These are phyloP conservation scores for Trichonephila clavipes DNA, from an alignment of 1,140 invertebrate genomes.

Conservation along the genomic window DNA sequence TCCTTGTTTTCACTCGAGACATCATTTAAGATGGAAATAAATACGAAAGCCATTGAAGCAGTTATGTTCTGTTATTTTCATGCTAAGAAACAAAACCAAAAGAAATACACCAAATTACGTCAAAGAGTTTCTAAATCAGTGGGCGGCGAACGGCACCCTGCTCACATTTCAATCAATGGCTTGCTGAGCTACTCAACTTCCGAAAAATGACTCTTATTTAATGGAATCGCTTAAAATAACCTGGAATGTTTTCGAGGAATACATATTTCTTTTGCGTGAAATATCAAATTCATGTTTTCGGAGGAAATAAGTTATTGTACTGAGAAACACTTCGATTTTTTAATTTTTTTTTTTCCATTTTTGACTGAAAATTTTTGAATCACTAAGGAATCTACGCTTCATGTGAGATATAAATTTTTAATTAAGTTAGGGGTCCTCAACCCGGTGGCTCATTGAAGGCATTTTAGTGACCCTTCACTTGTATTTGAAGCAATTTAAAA, in stretches of 20 bases:
- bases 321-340: too few relatives aligned
- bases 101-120: neutral
- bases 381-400: too few relatives aligned
- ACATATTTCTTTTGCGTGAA: neutral
- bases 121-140: neutral
- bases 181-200: neutral
- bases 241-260: neutral
- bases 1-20: too few relatives aligned
- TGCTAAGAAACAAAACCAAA: neutral
- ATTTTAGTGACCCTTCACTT: too few relatives aligned
- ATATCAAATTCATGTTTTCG: neutral
- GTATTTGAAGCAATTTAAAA: too few relatives aligned
- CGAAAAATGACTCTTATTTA: neutral
- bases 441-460: too few relatives aligned
- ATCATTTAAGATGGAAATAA: too few relatives aligned
- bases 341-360: too few relatives aligned
- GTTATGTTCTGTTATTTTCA: neutral
- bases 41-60: neutral
- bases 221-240: neutral
- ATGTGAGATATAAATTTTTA: too few relatives aligned
- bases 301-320: neutral
- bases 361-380: too few relatives aligned
- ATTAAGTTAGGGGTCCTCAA: too few relatives aligned
- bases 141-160: neutral
- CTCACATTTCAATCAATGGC: neutral